Base-by-base conservation (phyloP, 2,797 vertebrate species). In the Heteromormyrus szaboi region DNA sequence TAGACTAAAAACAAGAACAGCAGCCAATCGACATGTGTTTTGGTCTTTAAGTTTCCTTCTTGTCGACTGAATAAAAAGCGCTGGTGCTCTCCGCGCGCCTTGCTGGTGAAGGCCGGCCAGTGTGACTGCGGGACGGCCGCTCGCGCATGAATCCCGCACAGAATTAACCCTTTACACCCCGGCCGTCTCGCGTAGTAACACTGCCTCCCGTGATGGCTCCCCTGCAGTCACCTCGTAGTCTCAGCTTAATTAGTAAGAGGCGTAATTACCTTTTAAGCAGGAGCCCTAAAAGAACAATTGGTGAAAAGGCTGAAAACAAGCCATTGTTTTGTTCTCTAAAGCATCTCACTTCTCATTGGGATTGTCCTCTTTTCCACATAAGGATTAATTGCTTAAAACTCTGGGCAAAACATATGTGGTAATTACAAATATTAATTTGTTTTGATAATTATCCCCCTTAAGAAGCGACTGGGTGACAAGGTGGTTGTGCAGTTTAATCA, bases 371-470 rank as follows among this genome's bases (percentile, higher is more conserved):
- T 50, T 83, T 84, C 81, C n/a, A 84, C 44, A 48, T 48, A 84
- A 84, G 81, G 51, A 56, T 37, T 86, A 54, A 56, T 86, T 54
- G 53, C 85, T 56, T 56, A 56, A 86, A 51, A 56, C 50, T 56
- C 53, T 33, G 51, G 19, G 53, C 37, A 65, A 87, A 87, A 87
- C 44, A 65, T 65, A 65, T 65, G 86, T 41, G 19, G 37, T 9
- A 65, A 56, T 50, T 86, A 87, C 33, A 87, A 65, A 72, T 87
- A 54, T 65, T 41, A 54, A 87, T 87, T 87, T 72, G 37, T 87
- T 86, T 86, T 59, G 81, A 84, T 84, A 84, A 84, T 84, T 84
- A 22, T 22, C 46, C 41, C 41, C 81, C 9, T 86, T 53, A 86
- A 86, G 53, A 54, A 8, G 53, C 50, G 2, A 19, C 53, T 5